A percentile compares a stretch with the other conserved stretches of the same genome.
These are phyloP conservation scores for Meandrina meandrites DNA, from an alignment of 92 coral and sea anemone species.

Conservation along the genomic window DNA sequence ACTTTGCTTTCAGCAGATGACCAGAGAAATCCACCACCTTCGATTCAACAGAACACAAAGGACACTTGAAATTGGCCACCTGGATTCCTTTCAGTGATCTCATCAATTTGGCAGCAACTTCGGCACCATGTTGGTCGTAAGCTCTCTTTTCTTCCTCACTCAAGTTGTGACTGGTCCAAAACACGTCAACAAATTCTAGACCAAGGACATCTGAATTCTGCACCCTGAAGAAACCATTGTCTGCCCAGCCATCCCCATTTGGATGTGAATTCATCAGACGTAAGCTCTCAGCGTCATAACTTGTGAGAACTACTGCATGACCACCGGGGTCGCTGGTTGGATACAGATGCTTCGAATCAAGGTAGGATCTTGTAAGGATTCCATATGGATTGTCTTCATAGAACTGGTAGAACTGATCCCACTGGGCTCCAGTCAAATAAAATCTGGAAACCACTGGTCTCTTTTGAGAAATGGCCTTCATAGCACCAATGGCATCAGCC, in stretches of 20 bases:
- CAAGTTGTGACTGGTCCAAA: conserved; percentile 26
- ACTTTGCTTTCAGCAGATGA: neutral
- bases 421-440: conserved; percentile 43
- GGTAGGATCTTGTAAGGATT: conserved; percentile 35
- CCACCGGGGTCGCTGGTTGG: conserved; percentile 5
- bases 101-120: conserved; percentile 25
- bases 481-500: conserved; percentile 48
- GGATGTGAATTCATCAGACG: conserved; percentile 71
- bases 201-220: conserved; percentile 62
- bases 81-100: conserved; percentile 39
- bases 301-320: conserved; percentile 66
- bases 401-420: conserved; percentile 48
- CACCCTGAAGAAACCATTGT: conserved; percentile 67
- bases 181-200: conserved; percentile 54
- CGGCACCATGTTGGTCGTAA: conserved; percentile 19
- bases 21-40: conserved; percentile 39
- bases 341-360: conserved; percentile 11
- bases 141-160: conserved; percentile 25
- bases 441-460: conserved; percentile 65
- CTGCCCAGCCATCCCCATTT: conserved; percentile 58
- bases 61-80: conserved; percentile 35
- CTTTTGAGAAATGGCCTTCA: conserved; percentile 53
- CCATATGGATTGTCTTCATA: conserved; percentile 40
- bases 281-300: conserved; percentile 55
- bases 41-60: conserved; percentile 21